phyloP scores from a whole-genome alignment of 2,113 vertebrate genomes.

The Anarhynchus alexandrinus region DNA sequence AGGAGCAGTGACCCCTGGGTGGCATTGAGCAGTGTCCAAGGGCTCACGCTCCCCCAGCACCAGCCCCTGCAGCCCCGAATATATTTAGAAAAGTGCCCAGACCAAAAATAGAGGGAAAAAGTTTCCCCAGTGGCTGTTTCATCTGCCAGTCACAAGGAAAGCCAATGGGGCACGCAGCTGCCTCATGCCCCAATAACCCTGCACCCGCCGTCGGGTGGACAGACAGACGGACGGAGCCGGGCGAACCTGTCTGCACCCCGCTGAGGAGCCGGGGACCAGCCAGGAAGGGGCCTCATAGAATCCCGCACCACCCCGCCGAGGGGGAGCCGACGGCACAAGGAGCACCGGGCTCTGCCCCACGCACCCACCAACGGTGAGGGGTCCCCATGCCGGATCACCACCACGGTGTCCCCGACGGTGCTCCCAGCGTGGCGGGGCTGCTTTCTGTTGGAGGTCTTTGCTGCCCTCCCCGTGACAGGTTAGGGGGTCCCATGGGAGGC shows the following conservation, averaged over 20 bases:
- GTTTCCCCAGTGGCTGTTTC: conserved; percentile 4
- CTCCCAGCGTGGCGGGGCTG: neutral
- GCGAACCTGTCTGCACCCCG: neutral
- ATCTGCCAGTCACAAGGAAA: conserved; percentile 25
- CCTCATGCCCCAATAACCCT: neutral
- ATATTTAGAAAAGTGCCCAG: conserved; percentile 63
- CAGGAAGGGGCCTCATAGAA: neutral
- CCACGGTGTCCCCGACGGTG: accelerated
- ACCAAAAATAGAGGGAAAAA: conserved; percentile 59
- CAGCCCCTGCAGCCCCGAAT: conserved; percentile 49
- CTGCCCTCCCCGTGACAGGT: neutral
- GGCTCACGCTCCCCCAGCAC: neutral
- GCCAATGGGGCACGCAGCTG: neutral
- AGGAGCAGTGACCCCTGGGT: neutral
- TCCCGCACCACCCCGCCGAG: accelerated
- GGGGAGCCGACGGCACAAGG: accelerated
- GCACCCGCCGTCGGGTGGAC: accelerated
- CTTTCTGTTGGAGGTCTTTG: neutral
- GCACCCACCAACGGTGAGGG: neutral
- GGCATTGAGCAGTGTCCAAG: conserved; percentile 29
- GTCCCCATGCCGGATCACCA: accelerated
- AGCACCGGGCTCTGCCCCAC: neutral
- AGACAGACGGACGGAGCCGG: neutral
- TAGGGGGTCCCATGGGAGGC: neutral
- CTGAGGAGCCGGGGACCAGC: neutral